Percentiles rank a stretch among this genome's conserved stretches.
phyloP scores from a whole-genome alignment of 2,888 invertebrate genomes.

The Dimorphilus gyrociliatus region DNA sequence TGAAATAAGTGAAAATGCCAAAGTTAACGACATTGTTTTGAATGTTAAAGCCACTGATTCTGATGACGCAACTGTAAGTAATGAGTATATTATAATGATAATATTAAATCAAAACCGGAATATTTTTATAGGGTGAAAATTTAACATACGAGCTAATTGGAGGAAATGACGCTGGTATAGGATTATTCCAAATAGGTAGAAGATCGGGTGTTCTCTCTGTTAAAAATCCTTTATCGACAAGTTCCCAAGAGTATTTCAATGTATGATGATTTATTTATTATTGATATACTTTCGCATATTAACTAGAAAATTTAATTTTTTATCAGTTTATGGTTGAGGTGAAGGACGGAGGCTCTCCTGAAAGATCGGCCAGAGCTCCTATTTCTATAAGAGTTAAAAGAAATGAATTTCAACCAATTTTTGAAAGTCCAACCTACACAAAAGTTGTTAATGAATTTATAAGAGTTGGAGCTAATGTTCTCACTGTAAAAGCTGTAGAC shows the following conservation, averaged over 20 bases:
- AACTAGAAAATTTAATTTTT: neutral
- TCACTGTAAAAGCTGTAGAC: constrained; percentile 15
- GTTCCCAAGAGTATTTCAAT: no score
- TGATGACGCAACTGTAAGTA: neutral
- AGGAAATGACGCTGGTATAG: no score
- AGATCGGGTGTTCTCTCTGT: no score
- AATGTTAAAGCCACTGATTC: constrained; percentile 11
- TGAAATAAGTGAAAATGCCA: constrained; percentile 10
- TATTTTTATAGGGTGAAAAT: no score
- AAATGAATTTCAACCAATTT: constrained; percentile 9
- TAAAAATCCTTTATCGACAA: no score
- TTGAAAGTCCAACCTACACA: constrained; percentile 12
- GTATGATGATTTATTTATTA: no score
- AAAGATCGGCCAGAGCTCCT: constrained; percentile 9
- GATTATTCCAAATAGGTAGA: no score
- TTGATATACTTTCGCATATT: neutral
- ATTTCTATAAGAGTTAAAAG: constrained; percentile 10
- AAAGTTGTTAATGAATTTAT: constrained; percentile 13
- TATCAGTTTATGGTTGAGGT: constrained; percentile 14
- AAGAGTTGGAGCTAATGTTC: constrained; percentile 11
- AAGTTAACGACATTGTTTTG: constrained; percentile 10
- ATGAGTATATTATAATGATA: neutral
- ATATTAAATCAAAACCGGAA: no score
- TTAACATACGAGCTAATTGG: no score
- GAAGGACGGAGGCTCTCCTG: no score